Evolutionary conservation across 2,888 invertebrate genomes (phyloP).

Genomic region (Leucozona laternaria): DNA sequence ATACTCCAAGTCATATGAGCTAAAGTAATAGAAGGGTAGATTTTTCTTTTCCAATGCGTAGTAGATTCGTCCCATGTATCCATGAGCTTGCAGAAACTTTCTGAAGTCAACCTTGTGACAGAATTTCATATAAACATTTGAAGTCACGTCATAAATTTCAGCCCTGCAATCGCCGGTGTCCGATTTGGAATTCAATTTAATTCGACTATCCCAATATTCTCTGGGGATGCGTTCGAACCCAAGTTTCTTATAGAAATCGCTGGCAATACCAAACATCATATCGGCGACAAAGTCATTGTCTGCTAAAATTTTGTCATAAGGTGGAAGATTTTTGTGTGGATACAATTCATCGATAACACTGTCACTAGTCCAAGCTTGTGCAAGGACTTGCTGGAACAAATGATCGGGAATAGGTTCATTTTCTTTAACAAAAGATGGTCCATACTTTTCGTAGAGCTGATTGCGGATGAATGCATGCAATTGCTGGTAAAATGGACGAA

Average conservation of each 20-base stretch:
- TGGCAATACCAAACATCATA: slow-evolving; percentile 79
- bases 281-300: slow-evolving; percentile 78
- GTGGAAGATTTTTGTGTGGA: slow-evolving; percentile 80
- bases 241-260: slow-evolving; percentile 80
- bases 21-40: slow-evolving; percentile 81
- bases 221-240: slow-evolving; percentile 79
- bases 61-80: slow-evolving; percentile 80
- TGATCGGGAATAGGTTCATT: slow-evolving; percentile 91
- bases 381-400: slow-evolving; percentile 86
- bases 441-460: slow-evolving; percentile 89
- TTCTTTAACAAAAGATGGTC: slow-evolving; percentile 86
- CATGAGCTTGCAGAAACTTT: slow-evolving; percentile 82
- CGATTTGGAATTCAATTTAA: slow-evolving; percentile 79
- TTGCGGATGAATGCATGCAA: slow-evolving; percentile 92
- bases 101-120: slow-evolving; percentile 82
- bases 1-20: slow-evolving; percentile 81
- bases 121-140: slow-evolving; percentile 81
- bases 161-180: slow-evolving; percentile 81
- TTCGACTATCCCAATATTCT: slow-evolving; percentile 79
- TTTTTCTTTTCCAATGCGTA: slow-evolving; percentile 80
- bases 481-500: slow-evolving; percentile 89
- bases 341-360: slow-evolving; percentile 81
- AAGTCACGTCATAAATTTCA: slow-evolving; percentile 81
- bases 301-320: slow-evolving; percentile 80
- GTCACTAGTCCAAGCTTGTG: slow-evolving; percentile 81